Evolutionary conservation across 2,113 vertebrate genomes (phyloP), one percentile per base, ranked within the genome.

Genomic region (Spea bombifrons): DNA sequence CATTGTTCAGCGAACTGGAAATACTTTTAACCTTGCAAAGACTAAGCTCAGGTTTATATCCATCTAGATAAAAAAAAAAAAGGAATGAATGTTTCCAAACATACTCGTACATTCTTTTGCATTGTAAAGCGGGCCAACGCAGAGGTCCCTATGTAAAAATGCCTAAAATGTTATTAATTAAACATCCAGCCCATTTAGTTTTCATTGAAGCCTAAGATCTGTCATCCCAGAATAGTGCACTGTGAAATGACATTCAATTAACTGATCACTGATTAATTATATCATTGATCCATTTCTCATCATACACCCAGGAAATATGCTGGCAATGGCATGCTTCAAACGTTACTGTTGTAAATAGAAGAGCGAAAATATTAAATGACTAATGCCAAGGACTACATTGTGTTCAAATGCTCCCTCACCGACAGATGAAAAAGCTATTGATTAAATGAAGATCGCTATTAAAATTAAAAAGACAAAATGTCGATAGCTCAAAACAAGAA

Each of bases 381-480:
- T 16, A 68, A 12, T 66, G 75, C 49, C 75, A 59, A 57, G 55
- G 9, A 9, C 57, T 68, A 45, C 71, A 68, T 73, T 80, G n/a
- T 74, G 78, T 68, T 52, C 15, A 74, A 79, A 80, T 66, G 78
- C 69, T 65, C 70, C 71, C 17, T 74, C 49, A 16, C 63, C 50
- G 78, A 73, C 71, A 74, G 78, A 80, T 67, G 74, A 73, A 70
- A 63, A 66, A 79, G 45, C 70, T 17, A 52, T 70, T 57, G 77
- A 79, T 79, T 74, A 80, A 80, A 80, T 61, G 71, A 72, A 80
- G 78, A 80, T 80, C 16, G 15, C 67, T 68, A 80, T 74, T 71
- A 73, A 80, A 80, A 80, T 80, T 80, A 80, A 80, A 80, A 80
- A 68, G 78, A 74, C 71, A 80, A 80, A 61, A 68, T 63, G 55